Evolutionary conservation across 2,113 vertebrate genomes (phyloP).

Genomic region (Hypocryptadius cinnamomeus): DNA sequence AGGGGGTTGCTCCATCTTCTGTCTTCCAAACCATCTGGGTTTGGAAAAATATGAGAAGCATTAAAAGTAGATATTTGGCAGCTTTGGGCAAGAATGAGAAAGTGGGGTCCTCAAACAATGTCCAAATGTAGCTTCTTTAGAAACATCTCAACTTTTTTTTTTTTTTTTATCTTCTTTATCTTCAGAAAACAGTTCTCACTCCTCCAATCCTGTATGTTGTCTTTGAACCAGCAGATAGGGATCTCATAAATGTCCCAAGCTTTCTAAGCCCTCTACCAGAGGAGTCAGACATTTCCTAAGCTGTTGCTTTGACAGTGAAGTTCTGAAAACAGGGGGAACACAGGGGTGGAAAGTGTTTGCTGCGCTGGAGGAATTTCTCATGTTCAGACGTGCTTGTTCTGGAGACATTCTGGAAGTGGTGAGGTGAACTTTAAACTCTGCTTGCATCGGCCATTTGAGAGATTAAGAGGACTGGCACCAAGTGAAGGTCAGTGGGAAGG

Average conservation of each 20-base stretch:
- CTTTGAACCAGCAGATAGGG: not conserved
- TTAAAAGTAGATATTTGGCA: not conserved
- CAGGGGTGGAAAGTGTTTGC: not conserved
- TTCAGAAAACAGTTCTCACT: not conserved
- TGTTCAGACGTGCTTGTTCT: fast-evolving
- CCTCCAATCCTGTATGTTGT: not conserved
- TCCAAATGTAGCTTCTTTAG: not conserved
- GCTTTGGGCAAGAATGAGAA: not conserved
- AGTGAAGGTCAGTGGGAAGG: not conserved
- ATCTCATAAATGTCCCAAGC: not conserved
- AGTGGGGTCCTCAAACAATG: not conserved
- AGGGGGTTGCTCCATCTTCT: not conserved
- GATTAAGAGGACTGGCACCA: not conserved
- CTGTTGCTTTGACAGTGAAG: not conserved
- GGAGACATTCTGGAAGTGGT: not conserved
- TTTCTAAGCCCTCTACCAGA: not conserved
- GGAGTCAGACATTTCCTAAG: not conserved
- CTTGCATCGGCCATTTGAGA: not conserved
- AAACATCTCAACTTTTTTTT: not conserved
- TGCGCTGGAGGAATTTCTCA: not conserved
- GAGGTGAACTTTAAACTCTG: not conserved
- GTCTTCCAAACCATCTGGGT: not conserved
- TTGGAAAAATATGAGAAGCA: not conserved
- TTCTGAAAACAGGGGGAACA: not conserved
- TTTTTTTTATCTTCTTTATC: not conserved